A percentile compares a stretch with the other conserved stretches of the same genome.
Evolutionary conservation across 2,113 vertebrate species (phyloP).

Genomic region (Spea multiplicata): DNA sequence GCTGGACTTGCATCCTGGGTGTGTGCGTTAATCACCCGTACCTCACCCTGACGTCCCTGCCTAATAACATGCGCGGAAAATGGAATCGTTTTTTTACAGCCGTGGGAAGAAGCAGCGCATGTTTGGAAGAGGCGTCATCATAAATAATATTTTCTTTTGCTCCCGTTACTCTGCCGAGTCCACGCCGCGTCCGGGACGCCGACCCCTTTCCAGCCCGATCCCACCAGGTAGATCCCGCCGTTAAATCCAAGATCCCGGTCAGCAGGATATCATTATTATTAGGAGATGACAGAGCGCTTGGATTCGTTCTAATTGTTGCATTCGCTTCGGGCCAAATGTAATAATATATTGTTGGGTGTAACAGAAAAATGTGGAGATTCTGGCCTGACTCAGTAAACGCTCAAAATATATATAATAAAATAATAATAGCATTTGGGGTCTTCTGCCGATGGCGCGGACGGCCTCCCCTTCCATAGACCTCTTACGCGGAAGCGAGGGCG

Average conservation of each 20-base stretch:
- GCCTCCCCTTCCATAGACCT: no score
- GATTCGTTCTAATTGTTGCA: neutral
- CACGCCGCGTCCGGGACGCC: no score
- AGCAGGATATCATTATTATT: neutral
- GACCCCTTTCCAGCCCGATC: no score
- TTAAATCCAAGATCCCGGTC: no score
- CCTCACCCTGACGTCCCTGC: conserved; percentile 5
- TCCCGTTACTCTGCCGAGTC: no score
- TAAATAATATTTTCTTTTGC: neutral
- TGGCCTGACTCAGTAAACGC: no score
- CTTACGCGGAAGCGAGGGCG: no score
- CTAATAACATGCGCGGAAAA: conserved; percentile 10
- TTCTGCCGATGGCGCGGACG: no score
- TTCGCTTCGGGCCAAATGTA: neutral
- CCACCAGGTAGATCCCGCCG: no score
- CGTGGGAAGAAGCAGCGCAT: conserved; percentile 11
- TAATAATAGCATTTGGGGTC: no score
- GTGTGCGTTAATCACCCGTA: conserved; percentile 7
- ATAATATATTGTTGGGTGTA: neutral
- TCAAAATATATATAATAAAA: no score
- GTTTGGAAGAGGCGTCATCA: neutral
- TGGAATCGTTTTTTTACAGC: conserved; percentile 7
- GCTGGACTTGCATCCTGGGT: neutral
- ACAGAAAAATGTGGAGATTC: neutral
- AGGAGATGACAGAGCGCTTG: neutral